Conservation (phyloP, 2,888 invertebrate species). For the Dynastes tityus region DNA sequence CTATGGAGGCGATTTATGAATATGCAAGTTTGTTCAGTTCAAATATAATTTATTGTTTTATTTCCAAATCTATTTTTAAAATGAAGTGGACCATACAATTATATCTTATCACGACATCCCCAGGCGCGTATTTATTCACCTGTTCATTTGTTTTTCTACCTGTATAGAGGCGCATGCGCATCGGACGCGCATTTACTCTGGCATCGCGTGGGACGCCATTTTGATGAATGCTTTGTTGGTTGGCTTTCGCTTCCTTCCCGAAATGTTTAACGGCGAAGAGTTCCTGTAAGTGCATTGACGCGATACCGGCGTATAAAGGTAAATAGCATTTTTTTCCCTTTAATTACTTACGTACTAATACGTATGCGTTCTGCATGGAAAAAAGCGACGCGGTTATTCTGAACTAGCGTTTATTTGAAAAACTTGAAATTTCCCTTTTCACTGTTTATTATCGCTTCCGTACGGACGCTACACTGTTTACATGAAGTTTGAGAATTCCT, state of each 20-base stretch:
- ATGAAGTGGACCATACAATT: conserved; percentile 46
- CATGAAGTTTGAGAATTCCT: conserved; percentile 31
- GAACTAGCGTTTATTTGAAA: conserved; percentile 32
- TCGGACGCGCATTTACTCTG: conserved; percentile 40
- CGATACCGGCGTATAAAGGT: conserved; percentile 48
- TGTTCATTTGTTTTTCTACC: conserved; percentile 50
- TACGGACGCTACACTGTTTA: conserved; percentile 32
- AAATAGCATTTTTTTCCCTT: conserved; percentile 29
- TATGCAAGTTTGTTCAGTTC: conserved; percentile 41
- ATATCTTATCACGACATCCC: background rate
- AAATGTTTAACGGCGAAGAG: conserved; percentile 47
- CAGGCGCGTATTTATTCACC: conserved; percentile 37
- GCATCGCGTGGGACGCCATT: conserved; percentile 69
- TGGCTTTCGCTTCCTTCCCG: conserved; percentile 51
- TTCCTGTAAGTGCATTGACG: conserved; percentile 44
- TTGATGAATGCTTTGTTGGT: conserved; percentile 67
- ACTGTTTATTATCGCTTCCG: conserved; percentile 17
- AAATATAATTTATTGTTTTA: conserved; percentile 49
- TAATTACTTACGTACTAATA: conserved; percentile 5
- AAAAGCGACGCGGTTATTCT: conserved; percentile 37
- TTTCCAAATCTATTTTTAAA: conserved; percentile 52
- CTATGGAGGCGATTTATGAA: conserved; percentile 26
- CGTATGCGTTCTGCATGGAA: conserved; percentile 9
- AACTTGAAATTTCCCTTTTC: conserved; percentile 41
- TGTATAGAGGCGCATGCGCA: conserved; percentile 50